Evolutionary conservation across 2,888 invertebrate genomes (phyloP), one percentile per base, ranked within the genome.

Genomic region (Clepsis dumicolana): DNA sequence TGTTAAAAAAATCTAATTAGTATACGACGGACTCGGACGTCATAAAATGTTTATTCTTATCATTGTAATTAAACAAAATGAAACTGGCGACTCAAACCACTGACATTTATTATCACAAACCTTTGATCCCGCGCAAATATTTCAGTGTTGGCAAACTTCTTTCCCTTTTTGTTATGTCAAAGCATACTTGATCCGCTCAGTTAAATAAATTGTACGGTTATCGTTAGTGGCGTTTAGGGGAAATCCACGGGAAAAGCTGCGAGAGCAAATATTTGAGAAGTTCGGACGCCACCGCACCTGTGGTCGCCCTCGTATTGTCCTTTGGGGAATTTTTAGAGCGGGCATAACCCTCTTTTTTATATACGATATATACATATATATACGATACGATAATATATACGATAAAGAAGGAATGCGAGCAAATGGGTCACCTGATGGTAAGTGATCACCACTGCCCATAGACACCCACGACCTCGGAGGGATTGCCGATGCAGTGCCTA

Each of bases 201-300:
- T 83, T 86, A 83, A 87, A 90, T 89, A 89, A 88, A 90, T 88
- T 86, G 82, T 83, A 79, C 78, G 80, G 84, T 85, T 88, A 88
- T 87, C 85, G 89, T 85, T 82, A 83, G 85, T 87, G 84, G 82
- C 77, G 79, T 80, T 82, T 79, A 75, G 81, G 80, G 84, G 74
- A 88, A 90, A 91, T 89, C 88, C 84, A 87, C 81, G 86, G 83
- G 83, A 88, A 89, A 90, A 88, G 83, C 85, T 81, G 83, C 82
- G 77, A 84, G 83, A 84, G 91, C 91, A 93, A 93, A 93, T 91
- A 89, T 93, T 93, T 93, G 92, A 85, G 86, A 91, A 90, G 90
- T 92, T 89, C 79, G 80, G 74, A 72, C 74, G 79, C 76, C 75
- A 74, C 80, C 80, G 84, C 93, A 93, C 91, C 91, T 93, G 93